phyloP scores from a whole-genome alignment of 2,888 invertebrate genomes.

The Dyspetes luteomarginatus region DNA sequence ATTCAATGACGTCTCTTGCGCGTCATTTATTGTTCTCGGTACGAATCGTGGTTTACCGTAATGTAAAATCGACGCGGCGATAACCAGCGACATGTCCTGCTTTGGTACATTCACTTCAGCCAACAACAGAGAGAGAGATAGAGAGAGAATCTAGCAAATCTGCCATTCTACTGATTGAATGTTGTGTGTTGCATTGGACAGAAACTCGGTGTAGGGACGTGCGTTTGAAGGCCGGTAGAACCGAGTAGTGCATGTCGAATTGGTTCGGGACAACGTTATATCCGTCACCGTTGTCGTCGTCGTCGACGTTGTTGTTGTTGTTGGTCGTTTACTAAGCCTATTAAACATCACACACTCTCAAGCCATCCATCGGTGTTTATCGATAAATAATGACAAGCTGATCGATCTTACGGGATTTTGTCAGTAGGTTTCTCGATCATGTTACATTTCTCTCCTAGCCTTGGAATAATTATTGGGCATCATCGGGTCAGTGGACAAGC shows the following conservation, averaged over 20 bases:
- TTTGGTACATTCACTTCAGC: slow-evolving; percentile 58
- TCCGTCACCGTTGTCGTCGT: slow-evolving; percentile 21
- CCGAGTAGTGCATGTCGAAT: slow-evolving; percentile 53
- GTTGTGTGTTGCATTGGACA: slow-evolving; percentile 43
- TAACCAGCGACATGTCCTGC: slow-evolving; percentile 58
- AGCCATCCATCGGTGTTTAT: background rate
- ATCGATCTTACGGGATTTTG: slow-evolving; percentile 45
- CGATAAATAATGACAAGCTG: slow-evolving; percentile 13
- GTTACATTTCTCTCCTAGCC: background rate
- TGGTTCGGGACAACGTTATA: slow-evolving; percentile 53
- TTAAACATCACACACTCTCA: slow-evolving; percentile 21
- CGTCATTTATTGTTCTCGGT: slow-evolving; percentile 36
- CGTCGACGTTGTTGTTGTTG: background rate
- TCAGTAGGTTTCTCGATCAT: slow-evolving; percentile 11
- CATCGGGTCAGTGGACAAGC: slow-evolving; percentile 53
- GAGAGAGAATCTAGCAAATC: no score
- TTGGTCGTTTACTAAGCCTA: slow-evolving; percentile 21
- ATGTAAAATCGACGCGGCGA: slow-evolving; percentile 62
- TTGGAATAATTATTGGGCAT: slow-evolving; percentile 42
- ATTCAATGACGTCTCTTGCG: background rate
- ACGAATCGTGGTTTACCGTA: slow-evolving; percentile 57
- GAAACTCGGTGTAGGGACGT: background rate
- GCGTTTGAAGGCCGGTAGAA: slow-evolving; percentile 24
- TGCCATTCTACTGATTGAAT: slow-evolving; percentile 43
- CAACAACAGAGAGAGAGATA: slow-evolving; percentile 23